Evolutionary conservation across 1,140 invertebrate genomes (phyloP).

Genomic region (Drosophila aff.): DNA sequence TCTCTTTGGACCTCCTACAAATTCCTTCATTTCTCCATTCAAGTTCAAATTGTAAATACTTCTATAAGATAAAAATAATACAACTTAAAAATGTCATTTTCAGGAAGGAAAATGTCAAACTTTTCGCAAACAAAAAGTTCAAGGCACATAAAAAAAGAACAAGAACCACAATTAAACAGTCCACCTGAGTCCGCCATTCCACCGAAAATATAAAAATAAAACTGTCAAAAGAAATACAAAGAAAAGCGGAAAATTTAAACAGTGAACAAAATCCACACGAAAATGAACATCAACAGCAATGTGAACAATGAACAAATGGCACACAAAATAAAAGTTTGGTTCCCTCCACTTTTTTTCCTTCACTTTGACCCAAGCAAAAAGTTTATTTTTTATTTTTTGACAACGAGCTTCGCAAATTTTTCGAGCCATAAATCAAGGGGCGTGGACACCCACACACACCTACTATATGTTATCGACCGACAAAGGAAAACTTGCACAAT

Average conservation of each 20-base stretch:
- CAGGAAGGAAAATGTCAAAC: slow-evolving; percentile 30
- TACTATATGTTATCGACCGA: slow-evolving; percentile 9
- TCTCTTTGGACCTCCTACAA: background rate
- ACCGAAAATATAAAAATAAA: slow-evolving; percentile 33
- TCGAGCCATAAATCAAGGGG: slow-evolving; percentile 67
- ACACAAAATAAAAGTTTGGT: slow-evolving; percentile 58
- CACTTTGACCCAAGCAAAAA: slow-evolving; percentile 39
- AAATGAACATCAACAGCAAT: slow-evolving; percentile 20
- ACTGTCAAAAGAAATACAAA: slow-evolving; percentile 50
- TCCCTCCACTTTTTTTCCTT: slow-evolving; percentile 2
- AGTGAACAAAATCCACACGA: slow-evolving; percentile 9
- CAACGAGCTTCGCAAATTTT: slow-evolving; percentile 70
- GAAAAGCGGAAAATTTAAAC: slow-evolving; percentile 33
- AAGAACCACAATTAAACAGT: slow-evolving; percentile 28
- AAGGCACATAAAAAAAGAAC: slow-evolving; percentile 6
- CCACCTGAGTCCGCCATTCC: slow-evolving; percentile 23
- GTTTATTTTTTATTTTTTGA: slow-evolving; percentile 56
- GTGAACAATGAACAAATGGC: slow-evolving; percentile 48
- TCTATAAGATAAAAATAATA: background rate
- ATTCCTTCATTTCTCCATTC: no score
- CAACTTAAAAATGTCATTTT: slow-evolving; percentile 7
- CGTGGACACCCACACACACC: slow-evolving; percentile 28
- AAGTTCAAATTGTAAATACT: background rate
- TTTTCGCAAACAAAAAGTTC: slow-evolving; percentile 15
- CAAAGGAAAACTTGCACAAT: slow-evolving; percentile 53